Conservation (phyloP, 2,113 vertebrate species). For the Neodontobutis hainanensis region DNA sequence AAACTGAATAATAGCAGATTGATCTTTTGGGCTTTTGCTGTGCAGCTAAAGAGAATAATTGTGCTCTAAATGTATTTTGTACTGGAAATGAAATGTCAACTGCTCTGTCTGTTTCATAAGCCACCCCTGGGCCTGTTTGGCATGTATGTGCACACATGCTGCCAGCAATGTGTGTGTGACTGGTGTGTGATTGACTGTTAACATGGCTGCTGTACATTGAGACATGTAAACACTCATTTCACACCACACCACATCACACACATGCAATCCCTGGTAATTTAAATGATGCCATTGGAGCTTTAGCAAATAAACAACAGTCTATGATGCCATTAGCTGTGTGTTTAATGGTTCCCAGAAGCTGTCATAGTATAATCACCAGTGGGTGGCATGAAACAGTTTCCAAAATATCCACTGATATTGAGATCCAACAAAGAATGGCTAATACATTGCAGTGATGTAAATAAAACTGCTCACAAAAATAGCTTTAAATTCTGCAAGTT, state of each 20-base stretch:
- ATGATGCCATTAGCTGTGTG: slow-evolving; percentile 14
- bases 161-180: slow-evolving; percentile 23
- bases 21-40: background rate
- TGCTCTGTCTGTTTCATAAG: slow-evolving; percentile 2
- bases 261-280: slow-evolving; percentile 3
- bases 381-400: slow-evolving; percentile 41
- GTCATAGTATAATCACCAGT: slow-evolving; percentile 54
- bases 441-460: background rate
- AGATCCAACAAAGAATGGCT: background rate
- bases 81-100: background rate
- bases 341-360: slow-evolving; percentile 54
- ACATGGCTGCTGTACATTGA: background rate
- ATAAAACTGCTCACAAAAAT: slow-evolving; percentile 8
- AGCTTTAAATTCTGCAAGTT: background rate
- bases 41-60: background rate
- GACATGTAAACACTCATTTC: slow-evolving; percentile 34
- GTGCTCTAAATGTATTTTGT: background rate
- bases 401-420: slow-evolving; percentile 37
- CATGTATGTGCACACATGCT: background rate
- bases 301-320: slow-evolving; percentile 40
- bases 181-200: slow-evolving; percentile 51
- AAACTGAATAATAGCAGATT: slow-evolving; percentile 2
- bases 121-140: slow-evolving; percentile 9
- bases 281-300: slow-evolving; percentile 24
- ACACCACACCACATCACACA: slow-evolving; percentile 6